A percentile compares a stretch with the other conserved stretches of the same genome.
These are phyloP conservation scores for Hyles lineata DNA, from an alignment of 2,888 invertebrate genomes.

Conservation along the genomic window DNA sequence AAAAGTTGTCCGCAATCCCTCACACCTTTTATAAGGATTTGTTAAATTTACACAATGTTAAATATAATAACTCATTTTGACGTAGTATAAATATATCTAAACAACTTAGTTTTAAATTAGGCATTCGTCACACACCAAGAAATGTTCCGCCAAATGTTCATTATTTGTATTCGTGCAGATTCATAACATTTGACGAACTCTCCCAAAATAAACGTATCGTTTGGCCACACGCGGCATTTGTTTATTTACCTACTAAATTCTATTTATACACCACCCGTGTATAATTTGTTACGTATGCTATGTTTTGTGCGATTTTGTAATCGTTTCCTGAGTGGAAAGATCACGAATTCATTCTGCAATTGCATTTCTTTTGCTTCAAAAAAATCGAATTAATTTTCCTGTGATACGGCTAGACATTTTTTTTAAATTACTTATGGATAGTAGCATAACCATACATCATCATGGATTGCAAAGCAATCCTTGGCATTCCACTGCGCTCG, in stretches of 20 bases:
- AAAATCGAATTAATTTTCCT: too few species aligned
- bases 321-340: neutral
- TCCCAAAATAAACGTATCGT: slow-evolving; percentile 22
- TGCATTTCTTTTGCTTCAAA: too few species aligned
- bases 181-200: slow-evolving; percentile 15
- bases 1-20: too few species aligned
- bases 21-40: too few species aligned
- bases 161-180: neutral
- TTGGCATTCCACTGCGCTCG: too few species aligned
- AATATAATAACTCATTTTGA: too few species aligned
- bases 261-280: slow-evolving; percentile 29
- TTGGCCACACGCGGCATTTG: slow-evolving; percentile 18
- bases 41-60: too few species aligned
- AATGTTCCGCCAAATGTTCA: neutral
- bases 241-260: slow-evolving; percentile 22
- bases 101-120: neutral
- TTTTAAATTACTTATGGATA: too few species aligned
- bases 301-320: slow-evolving; percentile 6
- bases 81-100: too few species aligned
- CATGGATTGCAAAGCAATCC: too few species aligned
- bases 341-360: neutral
- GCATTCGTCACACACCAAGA: neutral
- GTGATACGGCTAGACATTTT: too few species aligned
- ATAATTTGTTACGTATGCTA: slow-evolving; percentile 17
- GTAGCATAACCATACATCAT: too few species aligned